Conservation (phyloP, 2,888 invertebrate genomes). For the Chaitophorus viminalis region DNA sequence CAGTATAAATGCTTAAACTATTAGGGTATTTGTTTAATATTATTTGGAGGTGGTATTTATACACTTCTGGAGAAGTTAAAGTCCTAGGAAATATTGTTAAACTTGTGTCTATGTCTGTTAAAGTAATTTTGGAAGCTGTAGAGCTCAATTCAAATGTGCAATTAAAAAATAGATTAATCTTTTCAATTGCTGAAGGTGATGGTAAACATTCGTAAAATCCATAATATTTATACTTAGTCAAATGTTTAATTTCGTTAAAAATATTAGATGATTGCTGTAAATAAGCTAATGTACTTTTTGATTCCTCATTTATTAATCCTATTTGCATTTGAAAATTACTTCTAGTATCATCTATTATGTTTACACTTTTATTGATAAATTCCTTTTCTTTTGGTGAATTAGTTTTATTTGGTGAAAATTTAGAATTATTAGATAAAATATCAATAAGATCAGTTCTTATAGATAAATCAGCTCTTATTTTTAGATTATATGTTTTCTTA, state of each 20-base stretch:
- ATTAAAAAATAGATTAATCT: neutral
- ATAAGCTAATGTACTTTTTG: neutral
- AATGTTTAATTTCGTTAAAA: neutral
- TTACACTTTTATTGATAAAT: neutral
- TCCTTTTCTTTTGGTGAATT: neutral
- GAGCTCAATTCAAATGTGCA: neutral
- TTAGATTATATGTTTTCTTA: neutral
- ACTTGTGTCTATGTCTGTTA: conserved; percentile 18
- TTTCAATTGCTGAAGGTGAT: neutral
- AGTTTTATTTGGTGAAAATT: neutral
- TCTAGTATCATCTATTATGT: neutral
- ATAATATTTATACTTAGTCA: neutral
- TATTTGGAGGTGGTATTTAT: neutral
- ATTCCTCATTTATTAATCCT: neutral
- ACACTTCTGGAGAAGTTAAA: neutral
- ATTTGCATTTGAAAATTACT: neutral
- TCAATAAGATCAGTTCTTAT: neutral
- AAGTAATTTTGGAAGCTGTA: neutral
- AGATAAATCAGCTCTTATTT: neutral
- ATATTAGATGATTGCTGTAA: neutral
- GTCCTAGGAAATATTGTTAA: conserved; percentile 1
- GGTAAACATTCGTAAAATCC: conserved; percentile 4
- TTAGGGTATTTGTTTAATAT: conserved; percentile 27
- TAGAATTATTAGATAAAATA: neutral
- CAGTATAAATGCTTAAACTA: conserved; percentile 50